phyloP scores from a whole-genome alignment of 2,797 vertebrate genomes.

The Cyclura pinguis region DNA sequence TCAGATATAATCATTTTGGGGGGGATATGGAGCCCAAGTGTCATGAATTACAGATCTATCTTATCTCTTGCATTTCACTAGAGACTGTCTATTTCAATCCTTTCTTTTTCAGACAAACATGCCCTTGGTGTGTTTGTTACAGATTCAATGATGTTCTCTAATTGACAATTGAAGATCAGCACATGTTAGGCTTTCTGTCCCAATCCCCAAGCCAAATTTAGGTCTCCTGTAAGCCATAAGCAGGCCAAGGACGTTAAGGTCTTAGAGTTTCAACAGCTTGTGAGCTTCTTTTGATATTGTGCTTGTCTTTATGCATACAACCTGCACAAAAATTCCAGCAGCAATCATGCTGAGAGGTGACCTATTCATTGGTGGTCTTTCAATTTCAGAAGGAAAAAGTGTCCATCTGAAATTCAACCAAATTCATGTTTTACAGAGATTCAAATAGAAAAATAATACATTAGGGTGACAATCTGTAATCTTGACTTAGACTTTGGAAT shows the following conservation, averaged over 20 bases:
- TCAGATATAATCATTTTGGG: conserved; percentile 51
- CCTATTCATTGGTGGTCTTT: conserved; percentile 24
- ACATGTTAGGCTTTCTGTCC: conserved; percentile 53
- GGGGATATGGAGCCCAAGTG: conserved; percentile 46
- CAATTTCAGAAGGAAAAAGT: conserved; percentile 36
- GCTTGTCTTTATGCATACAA: conserved; percentile 38
- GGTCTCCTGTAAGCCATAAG: conserved; percentile 66
- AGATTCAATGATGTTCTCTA: conserved; percentile 69
- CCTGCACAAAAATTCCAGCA: conserved; percentile 64
- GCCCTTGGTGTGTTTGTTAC: conserved; percentile 67
- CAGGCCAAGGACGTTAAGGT: conserved; percentile 73
- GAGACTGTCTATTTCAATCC: conserved; percentile 64
- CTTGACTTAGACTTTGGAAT: background rate
- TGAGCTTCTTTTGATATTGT: conserved; percentile 56
- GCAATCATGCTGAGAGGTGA: conserved; percentile 25
- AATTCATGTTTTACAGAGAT: conserved; percentile 23
- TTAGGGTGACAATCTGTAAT: background rate
- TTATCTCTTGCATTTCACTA: conserved; percentile 54
- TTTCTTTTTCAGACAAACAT: conserved; percentile 67
- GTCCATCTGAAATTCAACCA: conserved; percentile 18
- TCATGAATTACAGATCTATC: conserved; percentile 59
- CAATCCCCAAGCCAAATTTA: conserved; percentile 71
- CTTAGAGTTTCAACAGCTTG: conserved; percentile 63
- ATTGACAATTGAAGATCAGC: conserved; percentile 73
- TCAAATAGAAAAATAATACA: background rate